Base-by-base conservation (phyloP, 1,140 invertebrate species). In the Acromyrmex echinatior region DNA sequence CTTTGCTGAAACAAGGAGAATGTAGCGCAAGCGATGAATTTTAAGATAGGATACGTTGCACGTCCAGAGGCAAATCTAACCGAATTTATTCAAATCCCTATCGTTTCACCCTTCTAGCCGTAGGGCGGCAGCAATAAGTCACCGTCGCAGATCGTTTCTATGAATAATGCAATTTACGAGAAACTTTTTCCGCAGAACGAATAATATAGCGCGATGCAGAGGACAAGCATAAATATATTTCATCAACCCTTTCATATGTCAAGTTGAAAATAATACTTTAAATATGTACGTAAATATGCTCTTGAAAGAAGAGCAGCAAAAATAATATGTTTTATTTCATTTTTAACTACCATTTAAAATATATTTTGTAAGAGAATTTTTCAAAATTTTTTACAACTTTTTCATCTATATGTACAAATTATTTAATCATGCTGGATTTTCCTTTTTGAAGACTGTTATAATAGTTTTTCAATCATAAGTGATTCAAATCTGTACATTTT, bases 31-130 rank as follows among this genome's bases (percentile, higher is more conserved):
- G 58, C 73, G 79, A 87, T 90, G 88, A 90, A 90, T 90, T 87
- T 90, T 73, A 89, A 65, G 60, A 39, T 51, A 80, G 86, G 78
- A 89, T 90, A 90, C 79, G 86, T 80, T 39, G 68, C 62, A 63
- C 60, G 58, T 49, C 60, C 65, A 70, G 79, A 39, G 35, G 77
- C 62, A 86, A 88, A 81, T 88, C 88, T 87, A 86, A 92, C 91
- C 70, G 88, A 91, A 91, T 92, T 91, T 92, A 92, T 92, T 92
- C 92, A 92, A 92, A 92, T 92, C 87, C 92, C 88, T 89, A 87
- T 92, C 86, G 91, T 90, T 92, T 82, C 58, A 77, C 66, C 82
- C 74, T 82, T 89, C 71, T 49, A 79, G 81, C 58, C 76, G 45
- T 63, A 81, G 73, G 76, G 45, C 71, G 73, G 28, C 60, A 65